Evolutionary conservation across 2,113 vertebrate species (phyloP), one percentile per base, ranked within the genome.

Genomic region (Gnathonemus longibarbis): DNA sequence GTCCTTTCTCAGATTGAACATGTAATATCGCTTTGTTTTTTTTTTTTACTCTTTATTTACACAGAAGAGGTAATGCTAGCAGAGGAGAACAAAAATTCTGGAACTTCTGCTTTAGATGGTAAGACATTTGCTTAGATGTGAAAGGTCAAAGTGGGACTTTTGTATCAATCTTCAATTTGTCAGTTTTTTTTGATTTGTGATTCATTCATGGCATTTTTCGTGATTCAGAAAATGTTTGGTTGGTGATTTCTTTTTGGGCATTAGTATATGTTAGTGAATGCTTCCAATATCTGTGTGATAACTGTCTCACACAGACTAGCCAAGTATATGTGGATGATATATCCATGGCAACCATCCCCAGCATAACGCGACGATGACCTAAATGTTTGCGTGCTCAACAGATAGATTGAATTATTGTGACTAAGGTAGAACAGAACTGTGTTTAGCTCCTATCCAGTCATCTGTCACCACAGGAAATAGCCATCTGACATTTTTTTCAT

Each of bases 41-140:
- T 91, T 86, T 92, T 4, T 52, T 35, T 88, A 70, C 87, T 88
- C 27, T 88, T 31, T 50, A n/a, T 91, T 46, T 90, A 10, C 94
- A 93, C 94, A 99, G 98, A 99, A 96, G 98, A 99, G 95, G 98
- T 99, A 85, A 99, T 99, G 98, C 96, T 99, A 50, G 97, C 98
- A 52, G 98, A 99, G 95, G 98, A 99, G 95, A 99, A 99, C 95
- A 99, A 99, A 95, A 99, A 97, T 91, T 94, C 98, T 19, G 98
- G 98, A 45, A 98, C 98, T 3, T 99, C 98, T 19, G 97, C 98
- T 21, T 96, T 99, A 93, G 98, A 99, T 93, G 98, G 98, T 99
- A 97, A 97, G 96, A 89, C 4, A 31, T 88, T 15, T 15, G 85
- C 31, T 45, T 17, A 39, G 27, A 53, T 53, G 85, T 52, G 84